phyloP scores from a whole-genome alignment of 2,113 vertebrate species.

The Apodemus sylvaticus region DNA sequence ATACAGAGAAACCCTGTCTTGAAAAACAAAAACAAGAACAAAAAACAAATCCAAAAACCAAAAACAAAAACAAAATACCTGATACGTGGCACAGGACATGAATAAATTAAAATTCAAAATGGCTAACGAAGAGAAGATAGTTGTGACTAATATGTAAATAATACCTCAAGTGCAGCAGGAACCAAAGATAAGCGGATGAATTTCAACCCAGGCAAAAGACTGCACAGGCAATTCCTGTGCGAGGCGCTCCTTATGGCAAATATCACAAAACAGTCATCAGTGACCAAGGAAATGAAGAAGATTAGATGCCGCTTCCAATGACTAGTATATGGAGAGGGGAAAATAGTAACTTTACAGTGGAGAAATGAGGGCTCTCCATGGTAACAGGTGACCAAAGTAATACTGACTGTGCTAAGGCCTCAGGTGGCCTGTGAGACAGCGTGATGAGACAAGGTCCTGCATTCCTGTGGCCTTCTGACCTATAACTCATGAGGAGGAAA shows the following conservation, averaged over 20 bases:
- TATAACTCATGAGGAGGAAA: background rate
- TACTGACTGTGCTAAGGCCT: background rate
- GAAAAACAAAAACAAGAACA: background rate
- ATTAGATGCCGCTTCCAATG: background rate
- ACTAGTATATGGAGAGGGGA: background rate
- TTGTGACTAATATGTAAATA: background rate
- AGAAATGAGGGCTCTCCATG: background rate
- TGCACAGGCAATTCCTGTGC: background rate
- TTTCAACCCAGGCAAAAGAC: background rate
- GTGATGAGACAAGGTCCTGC: background rate
- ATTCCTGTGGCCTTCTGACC: background rate
- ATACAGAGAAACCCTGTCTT: too few species aligned
- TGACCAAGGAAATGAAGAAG: background rate
- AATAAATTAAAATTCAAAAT: constrained; percentile 15
- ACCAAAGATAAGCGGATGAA: too few species aligned
- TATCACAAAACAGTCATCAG: background rate
- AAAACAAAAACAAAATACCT: background rate
- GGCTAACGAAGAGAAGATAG: background rate
- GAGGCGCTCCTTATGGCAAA: background rate
- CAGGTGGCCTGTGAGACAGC: background rate
- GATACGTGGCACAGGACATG: background rate
- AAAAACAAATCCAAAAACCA: background rate
- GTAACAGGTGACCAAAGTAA: too few species aligned
- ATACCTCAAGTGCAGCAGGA: background rate
- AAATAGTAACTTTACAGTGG: background rate